Conservation (phyloP, 2,797 vertebrate genomes). For the Antennarius maculatus region DNA sequence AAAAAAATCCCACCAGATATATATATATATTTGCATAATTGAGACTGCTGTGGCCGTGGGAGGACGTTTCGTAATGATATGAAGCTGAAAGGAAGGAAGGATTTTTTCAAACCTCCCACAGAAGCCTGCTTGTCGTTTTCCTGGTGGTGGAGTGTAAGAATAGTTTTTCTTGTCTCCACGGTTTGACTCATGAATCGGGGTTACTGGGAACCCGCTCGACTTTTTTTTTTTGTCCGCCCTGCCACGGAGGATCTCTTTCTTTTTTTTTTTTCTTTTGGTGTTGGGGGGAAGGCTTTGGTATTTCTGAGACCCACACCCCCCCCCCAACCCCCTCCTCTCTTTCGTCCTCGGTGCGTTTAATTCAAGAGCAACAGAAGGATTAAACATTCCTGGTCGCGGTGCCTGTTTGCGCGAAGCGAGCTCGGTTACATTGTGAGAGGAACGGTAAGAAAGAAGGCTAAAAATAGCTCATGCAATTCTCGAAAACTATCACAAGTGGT, state of each 20-base stretch:
- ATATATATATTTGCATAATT: slow-evolving; percentile 25
- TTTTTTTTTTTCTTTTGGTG: too few species aligned
- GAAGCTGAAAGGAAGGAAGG: slow-evolving; percentile 83
- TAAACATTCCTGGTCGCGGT: slow-evolving; percentile 73
- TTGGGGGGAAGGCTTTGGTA: not conserved
- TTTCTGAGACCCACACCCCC: slow-evolving; percentile 26
- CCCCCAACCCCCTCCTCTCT: too few species aligned
- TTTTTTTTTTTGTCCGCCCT: slow-evolving; percentile 54
- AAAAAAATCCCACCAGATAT: slow-evolving; percentile 16
- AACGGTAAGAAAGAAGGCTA: slow-evolving; percentile 82
- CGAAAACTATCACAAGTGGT: slow-evolving; percentile 84
- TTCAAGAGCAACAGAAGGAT: slow-evolving; percentile 78
- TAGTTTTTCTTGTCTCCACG: slow-evolving; percentile 62
- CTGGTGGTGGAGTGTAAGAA: slow-evolving; percentile 72
- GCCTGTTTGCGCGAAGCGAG: slow-evolving; percentile 58
- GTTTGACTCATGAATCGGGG: slow-evolving; percentile 52
- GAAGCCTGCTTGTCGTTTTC: slow-evolving; percentile 71
- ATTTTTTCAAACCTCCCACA: slow-evolving; percentile 71
- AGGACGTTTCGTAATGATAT: slow-evolving; percentile 83
- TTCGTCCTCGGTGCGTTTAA: slow-evolving; percentile 55
- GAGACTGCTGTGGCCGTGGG: slow-evolving; percentile 50
- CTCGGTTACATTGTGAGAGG: slow-evolving; percentile 73
- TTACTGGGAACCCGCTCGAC: slow-evolving; percentile 51
- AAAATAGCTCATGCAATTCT: slow-evolving; percentile 84
- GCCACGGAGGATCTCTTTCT: slow-evolving; percentile 49